Base-by-base conservation (phyloP, 2,113 vertebrate species). In the Ciconia maguari region DNA sequence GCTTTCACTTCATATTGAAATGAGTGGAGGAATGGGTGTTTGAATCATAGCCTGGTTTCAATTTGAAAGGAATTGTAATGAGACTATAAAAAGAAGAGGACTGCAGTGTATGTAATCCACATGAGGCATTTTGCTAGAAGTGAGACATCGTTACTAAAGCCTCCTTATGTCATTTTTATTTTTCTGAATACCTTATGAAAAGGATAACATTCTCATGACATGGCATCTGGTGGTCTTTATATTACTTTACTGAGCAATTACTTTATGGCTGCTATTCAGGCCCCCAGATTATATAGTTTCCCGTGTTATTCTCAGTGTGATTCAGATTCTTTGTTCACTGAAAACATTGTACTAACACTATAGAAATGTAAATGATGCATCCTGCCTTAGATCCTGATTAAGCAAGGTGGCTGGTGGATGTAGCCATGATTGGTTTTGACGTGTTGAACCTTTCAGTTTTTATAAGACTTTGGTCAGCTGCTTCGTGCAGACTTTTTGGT, bases 141-240 rank as follows among this genome's bases (percentile, higher is more conserved):
- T 83, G 68, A 93, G 58, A 48, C n/a, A 78, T 52, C 16, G 4
- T 91, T 94, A 25, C 87, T 87, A 91, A 92, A 76, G 57, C 13
- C 57, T 87, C 87, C 44, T 94, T 91, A 69, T 89, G 83, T 95
- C 9, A 93, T 78, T 94, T 84, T 85, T 46, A 77, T 96, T 89
- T 93, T 94, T 89, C 41, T 80, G 81, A 96, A 83, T 51, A 55
- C 52, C n/a, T 72, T 94, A 69, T 58, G 54, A 52, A 65, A 95
- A 80, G 49, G 62, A 91, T 87, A 85, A 41, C 44, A 69, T 65
- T 89, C 27, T 36, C 61, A 83, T 94, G 94, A 94, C 74, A 87
- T 3, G 24, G 57, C 82, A 75, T 94, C 91, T 97, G 87, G 81
- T 93, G 85, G 83, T 54, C 57, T 94, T 94, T 82, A 49, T 76